phyloP scores from a whole-genome alignment of 1,140 invertebrate genomes.

The Orius insidiosus region DNA sequence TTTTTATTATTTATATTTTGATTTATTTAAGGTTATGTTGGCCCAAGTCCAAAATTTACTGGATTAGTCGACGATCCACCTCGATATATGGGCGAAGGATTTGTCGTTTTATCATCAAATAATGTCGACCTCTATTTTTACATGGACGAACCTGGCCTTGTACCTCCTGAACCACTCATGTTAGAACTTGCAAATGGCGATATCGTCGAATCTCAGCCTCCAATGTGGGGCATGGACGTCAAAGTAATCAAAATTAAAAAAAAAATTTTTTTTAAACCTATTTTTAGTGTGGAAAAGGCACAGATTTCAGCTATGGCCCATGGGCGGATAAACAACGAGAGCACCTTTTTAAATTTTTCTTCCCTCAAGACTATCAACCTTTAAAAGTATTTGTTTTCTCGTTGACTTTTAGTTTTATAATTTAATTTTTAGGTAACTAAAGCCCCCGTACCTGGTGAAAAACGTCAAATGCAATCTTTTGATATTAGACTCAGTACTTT shows the following conservation, averaged over 20 bases:
- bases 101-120: slow-evolving; percentile 90
- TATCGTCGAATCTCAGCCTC: slow-evolving; percentile 75
- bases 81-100: slow-evolving; percentile 93
- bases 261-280: not conserved
- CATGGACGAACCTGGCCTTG: slow-evolving; percentile 37
- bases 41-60: slow-evolving; percentile 87
- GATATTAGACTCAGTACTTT: slow-evolving; percentile 81
- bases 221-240: slow-evolving; percentile 87
- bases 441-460: slow-evolving; percentile 66
- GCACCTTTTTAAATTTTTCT: slow-evolving; percentile 91
- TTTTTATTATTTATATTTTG: not conserved
- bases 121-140: slow-evolving; percentile 90
- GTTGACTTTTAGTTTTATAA: not conserved
- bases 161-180: slow-evolving; percentile 75
- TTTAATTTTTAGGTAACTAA: slow-evolving; percentile 46
- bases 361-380: slow-evolving; percentile 53
- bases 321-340: slow-evolving; percentile 95
- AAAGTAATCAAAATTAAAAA: slow-evolving; percentile 31
- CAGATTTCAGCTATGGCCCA: slow-evolving; percentile 93
- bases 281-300: slow-evolving; percentile 72
- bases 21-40: slow-evolving; percentile 54
- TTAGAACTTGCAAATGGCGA: slow-evolving; percentile 85
- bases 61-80: slow-evolving; percentile 89
- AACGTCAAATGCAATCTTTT: slow-evolving; percentile 75
- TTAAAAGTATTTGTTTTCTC: slow-evolving; percentile 20